phyloP scores from a whole-genome alignment of 53 echinoderm and acorn worm genomes.

The Patiria pectinifera region DNA sequence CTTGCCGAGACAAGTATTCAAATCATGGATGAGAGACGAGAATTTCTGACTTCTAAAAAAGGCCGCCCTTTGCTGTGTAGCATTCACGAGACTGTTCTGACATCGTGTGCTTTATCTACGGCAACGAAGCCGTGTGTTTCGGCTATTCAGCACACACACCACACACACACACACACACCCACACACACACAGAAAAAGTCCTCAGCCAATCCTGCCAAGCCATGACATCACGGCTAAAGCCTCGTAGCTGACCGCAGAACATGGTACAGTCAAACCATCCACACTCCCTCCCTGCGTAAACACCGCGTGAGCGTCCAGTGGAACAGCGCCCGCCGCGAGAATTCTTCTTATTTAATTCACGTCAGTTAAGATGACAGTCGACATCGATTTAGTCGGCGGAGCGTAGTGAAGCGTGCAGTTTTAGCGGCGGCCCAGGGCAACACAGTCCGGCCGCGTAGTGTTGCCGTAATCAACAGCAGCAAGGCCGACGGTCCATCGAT shows the following conservation, averaged over 20 bases:
- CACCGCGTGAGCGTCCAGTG: background rate
- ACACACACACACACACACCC: background rate
- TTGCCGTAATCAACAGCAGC: background rate
- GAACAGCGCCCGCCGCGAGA: background rate
- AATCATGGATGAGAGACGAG: background rate
- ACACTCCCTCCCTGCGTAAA: background rate
- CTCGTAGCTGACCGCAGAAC: background rate
- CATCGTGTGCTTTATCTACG: background rate
- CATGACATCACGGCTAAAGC: background rate
- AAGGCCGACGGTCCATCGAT: background rate
- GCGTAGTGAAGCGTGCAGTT: conserved; percentile 58
- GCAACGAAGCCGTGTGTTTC: background rate
- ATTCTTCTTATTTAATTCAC: conserved; percentile 44
- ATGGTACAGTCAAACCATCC: background rate
- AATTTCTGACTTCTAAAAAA: background rate
- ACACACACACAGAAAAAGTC: background rate
- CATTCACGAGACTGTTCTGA: background rate
- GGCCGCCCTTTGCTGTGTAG: background rate
- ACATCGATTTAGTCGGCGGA: conserved; percentile 49
- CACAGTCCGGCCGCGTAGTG: background rate
- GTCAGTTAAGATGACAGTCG: conserved; percentile 55
- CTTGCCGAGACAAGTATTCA: background rate
- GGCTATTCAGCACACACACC: background rate
- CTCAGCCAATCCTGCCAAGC: background rate
- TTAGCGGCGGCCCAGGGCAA: conserved; percentile 38